phyloP scores from a whole-genome alignment of 2,888 invertebrate genomes.

The Cryptosula pallasiana region DNA sequence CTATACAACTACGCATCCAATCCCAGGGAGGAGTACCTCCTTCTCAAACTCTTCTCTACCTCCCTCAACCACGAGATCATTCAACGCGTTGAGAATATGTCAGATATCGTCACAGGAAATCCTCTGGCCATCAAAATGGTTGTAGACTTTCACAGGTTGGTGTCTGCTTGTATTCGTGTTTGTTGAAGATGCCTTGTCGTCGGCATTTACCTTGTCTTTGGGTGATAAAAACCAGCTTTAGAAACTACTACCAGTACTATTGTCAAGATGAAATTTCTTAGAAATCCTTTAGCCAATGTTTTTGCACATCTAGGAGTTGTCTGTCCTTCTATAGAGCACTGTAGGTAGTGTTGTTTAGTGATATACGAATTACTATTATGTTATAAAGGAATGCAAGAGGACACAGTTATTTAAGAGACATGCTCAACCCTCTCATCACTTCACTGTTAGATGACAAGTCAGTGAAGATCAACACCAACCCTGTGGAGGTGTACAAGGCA shows the following conservation, averaged over 20 bases:
- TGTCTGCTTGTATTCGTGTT: too few species aligned
- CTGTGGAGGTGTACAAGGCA: slow-evolving; percentile 70
- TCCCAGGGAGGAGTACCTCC: slow-evolving; percentile 68
- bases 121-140: slow-evolving; percentile 71
- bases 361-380: too few species aligned
- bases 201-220: too few species aligned
- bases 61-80: slow-evolving; percentile 70
- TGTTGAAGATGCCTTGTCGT: too few species aligned
- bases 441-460: slow-evolving; percentile 62
- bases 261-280: too few species aligned
- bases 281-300: too few species aligned
- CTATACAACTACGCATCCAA: slow-evolving; percentile 73
- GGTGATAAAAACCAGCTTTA: too few species aligned
- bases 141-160: slow-evolving; percentile 63
- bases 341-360: too few species aligned
- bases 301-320: too few species aligned
- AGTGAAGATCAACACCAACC: slow-evolving; percentile 68
- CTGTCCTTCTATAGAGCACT: too few species aligned
- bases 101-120: slow-evolving; percentile 67
- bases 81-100: slow-evolving; percentile 61
- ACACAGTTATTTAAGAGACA: slow-evolving; percentile 64
- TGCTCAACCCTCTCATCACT: slow-evolving; percentile 66
- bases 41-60: slow-evolving; percentile 66
- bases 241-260: too few species aligned
- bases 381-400: slow-evolving; percentile 59